A percentile compares a stretch with the other conserved stretches of the same genome.
phyloP scores from a whole-genome alignment of 1,140 invertebrate genomes.

The Lithobius niger region DNA sequence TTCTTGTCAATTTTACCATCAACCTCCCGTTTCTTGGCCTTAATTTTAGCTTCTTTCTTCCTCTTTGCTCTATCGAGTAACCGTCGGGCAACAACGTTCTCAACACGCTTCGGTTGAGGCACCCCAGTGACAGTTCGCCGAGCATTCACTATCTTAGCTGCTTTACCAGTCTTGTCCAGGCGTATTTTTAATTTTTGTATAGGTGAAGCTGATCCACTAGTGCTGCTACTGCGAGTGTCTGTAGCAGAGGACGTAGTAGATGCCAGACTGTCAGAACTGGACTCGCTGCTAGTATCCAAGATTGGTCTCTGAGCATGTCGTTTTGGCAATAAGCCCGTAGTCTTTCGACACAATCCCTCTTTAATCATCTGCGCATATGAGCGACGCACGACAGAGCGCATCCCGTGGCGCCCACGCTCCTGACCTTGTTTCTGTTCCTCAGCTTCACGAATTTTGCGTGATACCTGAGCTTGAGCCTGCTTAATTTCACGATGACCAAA shows the following conservation, averaged over 20 bases:
- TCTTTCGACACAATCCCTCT: not conserved
- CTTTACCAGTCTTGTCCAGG: conserved; percentile 2
- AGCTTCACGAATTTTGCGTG: not conserved
- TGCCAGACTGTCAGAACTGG: not conserved
- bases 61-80: not conserved
- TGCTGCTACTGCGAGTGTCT: not conserved
- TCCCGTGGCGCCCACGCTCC: not conserved
- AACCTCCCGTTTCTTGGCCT: not conserved
- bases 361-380: conserved; percentile 6
- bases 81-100: not conserved
- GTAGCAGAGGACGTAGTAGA: not conserved
- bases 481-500: conserved; percentile 26
- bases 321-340: not conserved
- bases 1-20: not conserved
- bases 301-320: not conserved
- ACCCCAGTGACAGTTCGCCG: not conserved
- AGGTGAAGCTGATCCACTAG: not conserved
- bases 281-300: not conserved
- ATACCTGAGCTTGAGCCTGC: conserved; percentile 3
- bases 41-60: not conserved
- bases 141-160: not conserved
- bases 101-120: not conserved
- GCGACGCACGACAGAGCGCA: not conserved
- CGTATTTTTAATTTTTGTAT: conserved; percentile 1
- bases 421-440: not conserved